Conservation (phyloP, 1,140 invertebrate genomes). For the Drosophila punjabiensis region DNA sequence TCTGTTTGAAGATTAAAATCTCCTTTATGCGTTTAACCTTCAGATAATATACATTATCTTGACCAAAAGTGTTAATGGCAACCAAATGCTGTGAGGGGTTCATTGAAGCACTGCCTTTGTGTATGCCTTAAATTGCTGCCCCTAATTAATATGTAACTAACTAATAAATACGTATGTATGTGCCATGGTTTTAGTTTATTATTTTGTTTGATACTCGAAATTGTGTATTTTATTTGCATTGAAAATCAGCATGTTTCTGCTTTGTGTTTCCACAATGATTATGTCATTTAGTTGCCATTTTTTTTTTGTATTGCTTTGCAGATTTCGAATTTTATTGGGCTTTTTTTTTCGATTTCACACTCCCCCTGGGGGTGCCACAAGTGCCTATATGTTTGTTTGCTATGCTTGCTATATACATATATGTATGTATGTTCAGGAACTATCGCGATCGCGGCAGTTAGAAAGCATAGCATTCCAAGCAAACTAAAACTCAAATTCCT, state of each 20-base stretch:
- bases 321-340: background rate
- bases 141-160: slow-evolving; percentile 18
- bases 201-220: slow-evolving; percentile 7
- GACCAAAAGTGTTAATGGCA: background rate
- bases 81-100: background rate
- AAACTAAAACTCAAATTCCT: slow-evolving; percentile 55
- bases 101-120: slow-evolving; percentile 10
- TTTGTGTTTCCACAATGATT: slow-evolving; percentile 33
- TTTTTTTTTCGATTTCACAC: background rate
- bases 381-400: background rate
- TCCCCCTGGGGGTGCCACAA: background rate
- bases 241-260: slow-evolving; percentile 1
- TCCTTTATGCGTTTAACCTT: no score
- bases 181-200: slow-evolving; percentile 8
- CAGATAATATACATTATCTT: background rate
- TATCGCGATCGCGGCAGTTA: slow-evolving; percentile 69
- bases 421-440: slow-evolving; percentile 17
- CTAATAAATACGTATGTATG: background rate
- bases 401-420: background rate
- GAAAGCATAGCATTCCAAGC: slow-evolving; percentile 71
- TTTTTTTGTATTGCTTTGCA: slow-evolving; percentile 20
- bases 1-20: background rate
- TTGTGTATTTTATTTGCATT: slow-evolving; percentile 27
- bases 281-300: slow-evolving; percentile 35
- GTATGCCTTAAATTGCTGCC: background rate